A percentile compares a stretch with the other conserved stretches of the same genome.
Conservation (phyloP, 2,888 invertebrate species). For the Cryptophagus acutangulus region DNA sequence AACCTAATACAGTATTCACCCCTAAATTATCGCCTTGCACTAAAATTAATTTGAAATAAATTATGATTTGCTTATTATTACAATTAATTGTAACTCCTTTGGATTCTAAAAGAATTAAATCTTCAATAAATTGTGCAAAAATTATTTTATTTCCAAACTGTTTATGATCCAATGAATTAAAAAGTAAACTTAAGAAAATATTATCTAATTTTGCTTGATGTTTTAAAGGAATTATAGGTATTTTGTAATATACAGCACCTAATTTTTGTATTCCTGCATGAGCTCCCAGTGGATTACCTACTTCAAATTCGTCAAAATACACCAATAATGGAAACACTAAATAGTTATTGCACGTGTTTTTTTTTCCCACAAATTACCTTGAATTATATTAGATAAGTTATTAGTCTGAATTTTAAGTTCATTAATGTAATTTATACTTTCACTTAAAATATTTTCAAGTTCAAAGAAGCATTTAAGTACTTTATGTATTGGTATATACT, state of each 20-base stretch:
- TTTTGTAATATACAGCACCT: constrained; percentile 7
- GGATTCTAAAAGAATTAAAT: background rate
- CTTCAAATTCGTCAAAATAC: constrained; percentile 29
- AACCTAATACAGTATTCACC: background rate
- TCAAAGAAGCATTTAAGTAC: constrained; percentile 5
- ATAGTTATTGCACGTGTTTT: constrained; percentile 2
- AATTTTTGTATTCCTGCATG: constrained; percentile 9
- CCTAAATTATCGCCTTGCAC: background rate
- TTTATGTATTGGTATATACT: background rate
- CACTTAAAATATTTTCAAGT: constrained; percentile 2
- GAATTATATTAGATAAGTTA: constrained; percentile 1
- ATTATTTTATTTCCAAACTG: constrained; percentile 1
- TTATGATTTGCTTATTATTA: background rate
- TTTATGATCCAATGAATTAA: constrained; percentile 1
- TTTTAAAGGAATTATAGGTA: constrained; percentile 1
- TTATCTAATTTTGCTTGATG: constrained; percentile 1
- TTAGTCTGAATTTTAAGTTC: constrained; percentile 1
- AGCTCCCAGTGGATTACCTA: constrained; percentile 21
- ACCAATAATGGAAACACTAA: constrained; percentile 20
- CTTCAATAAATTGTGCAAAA: constrained; percentile 1
- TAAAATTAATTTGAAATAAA: background rate
- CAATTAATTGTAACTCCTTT: background rate
- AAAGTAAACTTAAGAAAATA: background rate
- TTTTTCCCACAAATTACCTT: background rate
- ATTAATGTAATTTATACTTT: constrained; percentile 6